These are phyloP conservation scores for Hetaerina titia DNA, from an alignment of 2,888 invertebrate species.

Conservation along the genomic window DNA sequence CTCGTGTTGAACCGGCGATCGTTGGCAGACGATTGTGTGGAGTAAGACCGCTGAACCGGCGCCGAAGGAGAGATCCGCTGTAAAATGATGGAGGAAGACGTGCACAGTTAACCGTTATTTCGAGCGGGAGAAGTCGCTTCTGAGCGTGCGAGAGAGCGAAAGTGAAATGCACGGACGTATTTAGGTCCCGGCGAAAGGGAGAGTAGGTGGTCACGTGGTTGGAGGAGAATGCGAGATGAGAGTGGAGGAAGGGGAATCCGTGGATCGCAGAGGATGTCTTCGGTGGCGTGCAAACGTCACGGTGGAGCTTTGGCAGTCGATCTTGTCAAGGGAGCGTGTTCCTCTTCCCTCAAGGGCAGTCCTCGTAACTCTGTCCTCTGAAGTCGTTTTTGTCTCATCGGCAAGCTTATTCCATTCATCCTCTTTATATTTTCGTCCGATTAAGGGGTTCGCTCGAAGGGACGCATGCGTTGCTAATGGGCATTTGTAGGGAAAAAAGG, in stretches of 20 bases:
- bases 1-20: neutral
- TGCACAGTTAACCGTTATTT: neutral
- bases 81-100: neutral
- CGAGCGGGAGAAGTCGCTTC: neutral
- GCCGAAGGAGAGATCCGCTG: neutral
- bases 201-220: too few species aligned
- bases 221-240: neutral
- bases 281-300: neutral
- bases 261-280: neutral
- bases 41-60: neutral
- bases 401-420: neutral
- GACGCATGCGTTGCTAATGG: neutral
- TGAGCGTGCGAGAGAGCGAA: neutral
- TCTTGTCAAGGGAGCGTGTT: neutral
- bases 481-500: neutral
- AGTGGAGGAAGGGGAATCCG: neutral
- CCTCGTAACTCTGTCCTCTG: neutral
- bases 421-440: neutral
- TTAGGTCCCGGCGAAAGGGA: neutral
- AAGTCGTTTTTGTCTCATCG: neutral
- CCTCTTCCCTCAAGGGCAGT: neutral
- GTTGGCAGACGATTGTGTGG: neutral
- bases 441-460: neutral
- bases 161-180: neutral
- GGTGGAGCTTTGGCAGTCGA: neutral